Base-by-base conservation (phyloP, 2,888 invertebrate species). In the Dolichopus griseipennis region DNA sequence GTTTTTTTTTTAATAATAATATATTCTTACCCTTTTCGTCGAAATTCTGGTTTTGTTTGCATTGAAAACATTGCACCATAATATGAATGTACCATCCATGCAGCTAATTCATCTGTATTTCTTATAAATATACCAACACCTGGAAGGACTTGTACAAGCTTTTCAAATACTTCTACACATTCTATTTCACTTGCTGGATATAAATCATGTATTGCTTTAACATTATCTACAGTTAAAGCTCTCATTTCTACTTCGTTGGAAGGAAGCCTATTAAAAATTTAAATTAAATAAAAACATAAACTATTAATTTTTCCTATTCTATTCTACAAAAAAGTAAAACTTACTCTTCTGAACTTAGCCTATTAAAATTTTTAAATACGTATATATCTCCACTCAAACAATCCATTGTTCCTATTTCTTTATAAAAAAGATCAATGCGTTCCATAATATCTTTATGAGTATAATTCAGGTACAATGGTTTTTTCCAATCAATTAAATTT, bases 51-150 rank as follows among this genome's bases (percentile, higher is more conserved):
- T 76, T 88, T 86, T 69, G 93, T 93, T 82, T 93, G 92, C 93
- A 93, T 93, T 66, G 92, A 92, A 83, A 93, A 93, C 93, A 93
- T 93, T 71, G 93, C 93, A 33, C 93, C 93, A 81, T 93, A 93
- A 82, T 93, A 93, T 22, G 92, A 92, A 80, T 93, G 93, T 65
- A 93, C 90, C 93, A 93, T 93, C 93, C 93, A 93, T 34, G 93
- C 93, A 52, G 92, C 92, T 72, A 93, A 83, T 75, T 89, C 87
- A 66, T 90, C 90, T 68, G 85, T 85, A 73, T 79, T 78, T 75
- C 78, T 73, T 76, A 85, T 88, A 81, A 92, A 92, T 72, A 93
- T 88, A 61, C 92, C 93, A 78, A 90, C 90, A 21, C 92, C 92
- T 12, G 92, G 92, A 73, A 93, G 84, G 76, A 87, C 87, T 69